Evolutionary conservation across 2,113 vertebrate species (phyloP).

Genomic region (Eleginops maclovinus): DNA sequence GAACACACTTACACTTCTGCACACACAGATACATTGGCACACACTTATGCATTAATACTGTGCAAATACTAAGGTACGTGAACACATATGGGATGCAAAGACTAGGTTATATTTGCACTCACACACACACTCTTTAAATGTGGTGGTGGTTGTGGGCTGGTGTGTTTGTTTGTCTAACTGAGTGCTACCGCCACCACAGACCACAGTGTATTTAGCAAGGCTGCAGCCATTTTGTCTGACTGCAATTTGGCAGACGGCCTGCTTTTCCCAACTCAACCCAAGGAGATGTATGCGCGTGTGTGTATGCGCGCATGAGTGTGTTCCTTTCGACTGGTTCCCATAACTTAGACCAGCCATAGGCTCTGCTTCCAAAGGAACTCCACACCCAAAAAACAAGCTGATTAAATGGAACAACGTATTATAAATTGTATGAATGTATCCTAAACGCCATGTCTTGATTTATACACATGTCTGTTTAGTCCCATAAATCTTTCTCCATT

Average conservation of each 20-base stretch:
- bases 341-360: conserved; percentile 33
- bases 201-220: conserved; percentile 62
- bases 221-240: conserved; percentile 67
- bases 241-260: conserved; percentile 67
- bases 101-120: conserved; percentile 23
- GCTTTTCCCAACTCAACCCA: conserved; percentile 46
- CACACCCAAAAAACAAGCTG: conserved; percentile 48
- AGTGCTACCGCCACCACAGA: conserved; percentile 68
- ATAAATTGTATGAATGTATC: conserved; percentile 44
- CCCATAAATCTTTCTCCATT: conserved; percentile 8
- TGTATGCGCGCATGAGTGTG: conserved; percentile 32
- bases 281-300: conserved; percentile 29
- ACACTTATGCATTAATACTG: conserved; percentile 23
- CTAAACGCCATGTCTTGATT: conserved; percentile 6
- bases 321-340: conserved; percentile 51
- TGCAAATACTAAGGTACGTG: conserved; percentile 24
- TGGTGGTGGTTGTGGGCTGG: conserved; percentile 50
- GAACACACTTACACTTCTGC: conserved; percentile 36
- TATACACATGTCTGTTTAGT: background rate
- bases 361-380: conserved; percentile 52
- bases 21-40: conserved; percentile 37
- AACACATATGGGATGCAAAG: conserved; percentile 5
- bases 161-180: conserved; percentile 75
- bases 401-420: conserved; percentile 48
- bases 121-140: conserved; percentile 28